Evolutionary conservation across 1,140 invertebrate genomes (phyloP), one percentile per base, ranked within the genome.

Genomic region (Rhynchophorus ferrugineus): DNA sequence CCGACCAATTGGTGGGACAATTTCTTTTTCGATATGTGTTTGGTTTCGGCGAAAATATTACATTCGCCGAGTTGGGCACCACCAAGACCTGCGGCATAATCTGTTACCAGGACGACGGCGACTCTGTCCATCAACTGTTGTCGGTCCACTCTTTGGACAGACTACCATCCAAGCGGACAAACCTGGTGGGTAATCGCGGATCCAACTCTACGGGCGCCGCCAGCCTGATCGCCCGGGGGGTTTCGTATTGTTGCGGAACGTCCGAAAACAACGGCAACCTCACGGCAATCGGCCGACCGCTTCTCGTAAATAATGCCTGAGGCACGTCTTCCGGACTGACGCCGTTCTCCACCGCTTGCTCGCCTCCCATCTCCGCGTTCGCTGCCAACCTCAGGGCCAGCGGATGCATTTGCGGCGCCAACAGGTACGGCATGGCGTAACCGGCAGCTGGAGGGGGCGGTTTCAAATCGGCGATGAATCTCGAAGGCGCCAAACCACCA

Each of bases 351-450:
- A 39, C 9, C 9, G 20, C 2, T 42, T 41, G 37, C 11, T 42
- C 41, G 6, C 41, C 19, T 11, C 44, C 29, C 36, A 36, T 34
- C 7, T n/a, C 11, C 19, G 17, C 29, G 13, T 13, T 8, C 14
- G 21, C 7, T 2, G 16, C 34, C 21, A 34, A 19, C 20, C 36
- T 19, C n/a, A n/a, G n/a, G 18, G 41, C 18, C 18, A 51, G 20
- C 6, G 49, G 49, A 51, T 51, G 39, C 3, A 42, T 35, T 17
- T 49, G 48, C 1, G 48, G 38, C 8, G 48, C 20, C 14, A 52
- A 37, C 13, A 52, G n/a, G 18, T 21, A 52, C 13, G 49, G 33
- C 6, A 38, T 9, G 33, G 43, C 20, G 20, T 24, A 33, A 7
- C 44, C 33, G 20, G 13, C 17, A n/a, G n/a, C n/a, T n/a, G n/a